phyloP scores from a whole-genome alignment of 2,797 vertebrate species.

The Halcyon smyrnensis region DNA sequence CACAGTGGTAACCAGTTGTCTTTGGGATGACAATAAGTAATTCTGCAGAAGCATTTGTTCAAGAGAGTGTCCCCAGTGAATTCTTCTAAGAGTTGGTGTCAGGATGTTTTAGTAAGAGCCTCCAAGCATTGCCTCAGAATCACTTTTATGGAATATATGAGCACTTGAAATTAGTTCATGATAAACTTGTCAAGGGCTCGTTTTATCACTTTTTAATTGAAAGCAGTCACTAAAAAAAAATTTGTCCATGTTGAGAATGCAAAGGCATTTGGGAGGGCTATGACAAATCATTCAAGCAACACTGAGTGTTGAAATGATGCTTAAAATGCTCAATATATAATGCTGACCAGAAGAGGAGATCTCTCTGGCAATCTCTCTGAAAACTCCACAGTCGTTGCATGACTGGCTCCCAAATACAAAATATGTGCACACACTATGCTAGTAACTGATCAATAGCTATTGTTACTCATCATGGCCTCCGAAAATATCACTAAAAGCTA shows the following conservation, averaged over 20 bases:
- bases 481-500: background rate
- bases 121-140: background rate
- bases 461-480: background rate
- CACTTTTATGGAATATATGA: background rate
- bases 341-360: background rate
- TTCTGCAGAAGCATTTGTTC: background rate
- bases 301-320: background rate
- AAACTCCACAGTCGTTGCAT: background rate
- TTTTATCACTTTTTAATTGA: slow-evolving; percentile 35
- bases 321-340: background rate
- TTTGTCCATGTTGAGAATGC: background rate
- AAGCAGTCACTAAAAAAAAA: background rate
- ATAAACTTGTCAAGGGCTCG: background rate
- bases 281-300: background rate
- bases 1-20: background rate
- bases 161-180: background rate
- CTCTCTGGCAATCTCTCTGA: background rate
- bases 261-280: slow-evolving; percentile 12
- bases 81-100: background rate
- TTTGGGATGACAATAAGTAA: background rate
- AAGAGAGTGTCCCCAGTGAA: background rate
- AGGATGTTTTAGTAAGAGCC: background rate
- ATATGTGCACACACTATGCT: background rate
- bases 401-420: background rate
- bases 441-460: background rate